Base-by-base conservation (phyloP, 2,888 invertebrate species). In the Idaea biselata region DNA sequence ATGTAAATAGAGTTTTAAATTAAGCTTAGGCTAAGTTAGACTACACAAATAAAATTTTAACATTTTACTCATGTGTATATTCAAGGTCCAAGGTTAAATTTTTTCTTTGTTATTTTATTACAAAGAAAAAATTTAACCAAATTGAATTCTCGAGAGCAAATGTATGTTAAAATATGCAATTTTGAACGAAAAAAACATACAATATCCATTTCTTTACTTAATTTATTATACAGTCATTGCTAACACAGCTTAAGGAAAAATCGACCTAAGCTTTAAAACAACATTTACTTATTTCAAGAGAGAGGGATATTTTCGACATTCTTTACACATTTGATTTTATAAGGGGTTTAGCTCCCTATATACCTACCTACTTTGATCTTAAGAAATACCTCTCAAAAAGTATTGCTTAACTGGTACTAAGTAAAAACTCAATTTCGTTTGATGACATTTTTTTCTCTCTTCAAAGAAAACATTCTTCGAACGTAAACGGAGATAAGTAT, bases 371-470 rank as follows among this genome's bases (percentile, higher is more conserved):
- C 73, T 73, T 75, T 73, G 74, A 75, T 74, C 67, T 72, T 58
- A 59, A 59, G 62, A 63, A 63, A 67, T 67, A 62, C 60, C 58
- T 65, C 72, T 64, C 61, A 18, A 59, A 58, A 62, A 58, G 60
- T 68, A 68, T 72, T 69, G 73, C 73, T 74, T 71, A 62, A 58
- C 65, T 61, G 62, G 67, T 63, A 71, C 67, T 65, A 67, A 72
- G 71, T 69, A 69, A 70, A 76, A 73, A 73, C 64, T 69, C 73
- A 75, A 77, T 81, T 74, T 78, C 66, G 63, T 67, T 69, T 74
- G 69, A 75, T 73, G 70, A 73, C 71, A 73, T 71, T 69, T 76
- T 75, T 71, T 44, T 44, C 25, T 44, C 25, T 69, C 68, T 65
- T 63, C 64, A 67, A 63, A 63, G 60, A 58, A 67, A 68, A 68